A percentile compares a stretch with the other conserved stretches of the same genome.
These are phyloP conservation scores for Bufo gargarizans DNA, from an alignment of 2,113 vertebrate species.

Conservation along the genomic window DNA sequence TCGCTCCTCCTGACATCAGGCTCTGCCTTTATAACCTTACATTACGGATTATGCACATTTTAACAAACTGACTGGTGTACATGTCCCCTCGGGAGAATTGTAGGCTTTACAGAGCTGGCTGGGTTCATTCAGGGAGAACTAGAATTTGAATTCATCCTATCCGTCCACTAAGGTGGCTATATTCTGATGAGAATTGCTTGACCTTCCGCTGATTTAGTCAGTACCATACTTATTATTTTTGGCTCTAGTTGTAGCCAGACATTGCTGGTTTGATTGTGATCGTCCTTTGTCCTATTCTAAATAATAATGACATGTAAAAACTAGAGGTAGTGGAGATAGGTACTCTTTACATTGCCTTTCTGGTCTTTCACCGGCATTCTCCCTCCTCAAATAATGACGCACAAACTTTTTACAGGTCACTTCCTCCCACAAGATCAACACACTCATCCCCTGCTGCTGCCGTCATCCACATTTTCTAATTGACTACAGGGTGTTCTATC, in stretches of 20 bases:
- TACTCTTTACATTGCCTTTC: not conserved
- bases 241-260: not conserved
- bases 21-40: not conserved
- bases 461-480: not conserved
- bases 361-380: not conserved
- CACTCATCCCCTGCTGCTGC: not conserved
- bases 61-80: constrained; percentile 2
- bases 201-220: not conserved
- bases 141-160: not conserved
- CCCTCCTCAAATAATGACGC: not conserved
- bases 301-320: not conserved
- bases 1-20: not conserved
- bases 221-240: not conserved
- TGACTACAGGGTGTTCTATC: not conserved
- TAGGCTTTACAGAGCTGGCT: not conserved
- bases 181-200: not conserved
- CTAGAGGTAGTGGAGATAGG: not conserved
- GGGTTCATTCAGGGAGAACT: not conserved
- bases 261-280: not conserved
- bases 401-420: not conserved
- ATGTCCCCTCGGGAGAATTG: not conserved
- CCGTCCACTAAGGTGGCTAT: not conserved
- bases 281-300: not conserved
- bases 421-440: not conserved
- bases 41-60: not conserved